Evolutionary conservation across 2,888 invertebrate species (phyloP), one percentile per base, ranked within the genome.

Genomic region (Platynereis dumerilii): DNA sequence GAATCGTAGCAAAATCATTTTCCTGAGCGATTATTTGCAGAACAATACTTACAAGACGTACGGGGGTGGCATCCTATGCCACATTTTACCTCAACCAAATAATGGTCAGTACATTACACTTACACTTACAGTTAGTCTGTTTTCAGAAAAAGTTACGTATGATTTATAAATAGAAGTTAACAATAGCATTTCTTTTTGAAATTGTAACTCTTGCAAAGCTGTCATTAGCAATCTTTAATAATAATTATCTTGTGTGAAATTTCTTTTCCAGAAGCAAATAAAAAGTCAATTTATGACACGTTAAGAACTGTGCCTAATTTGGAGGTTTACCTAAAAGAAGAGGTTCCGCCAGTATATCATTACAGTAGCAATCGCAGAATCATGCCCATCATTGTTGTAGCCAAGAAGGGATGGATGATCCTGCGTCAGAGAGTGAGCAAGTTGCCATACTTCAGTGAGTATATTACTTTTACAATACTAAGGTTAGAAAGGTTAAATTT

Each of bases 321-420:
- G 26, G 69, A 71, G 34, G 82, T 83, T 2, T 84, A 80, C 68
- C 71, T 66, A 57, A 80, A 76, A 61, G 71, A 77, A 48, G 76
- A 80, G n/a, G 77, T 84, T 26, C 83, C 84, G 10, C 69, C 59
- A 2, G 63, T 78, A 7, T 82, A 71, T 64, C 82, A 84, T 65
- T 84, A 80, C 69, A 73, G 65, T 20, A 60, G 79, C 54, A 81
- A 81, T 68, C 67, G 75, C n/a, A 70, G 84, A 27, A 79, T 84
- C 20, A 69, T 71, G 57, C 76, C 78, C 0, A 74, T 84, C 22
- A 28, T 84, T 17, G 44, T 80, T 3, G 72, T 76, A 5, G 74
- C 83, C 7, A 75, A 79, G 42, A 77, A 78, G 44, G 79, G 66
- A 7, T 62, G n/a, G 34, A 34, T 34, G 34, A 34, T 34, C 5